Conservation (phyloP, 2,888 invertebrate genomes). For the Apamea monoglypha region DNA sequence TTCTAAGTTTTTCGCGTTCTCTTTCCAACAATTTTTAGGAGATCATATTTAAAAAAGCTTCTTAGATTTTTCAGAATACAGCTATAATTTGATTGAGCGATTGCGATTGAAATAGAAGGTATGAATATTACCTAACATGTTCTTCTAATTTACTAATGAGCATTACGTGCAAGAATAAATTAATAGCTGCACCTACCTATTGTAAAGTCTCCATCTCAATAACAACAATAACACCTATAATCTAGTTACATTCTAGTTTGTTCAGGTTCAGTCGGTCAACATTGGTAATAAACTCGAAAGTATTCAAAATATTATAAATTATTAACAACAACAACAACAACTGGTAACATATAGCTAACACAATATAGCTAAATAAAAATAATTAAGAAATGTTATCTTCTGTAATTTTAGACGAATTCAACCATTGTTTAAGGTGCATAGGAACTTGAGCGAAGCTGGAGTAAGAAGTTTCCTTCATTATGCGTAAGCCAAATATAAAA, state of each 20-base stretch:
- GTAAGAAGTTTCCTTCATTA: slow-evolving; percentile 23
- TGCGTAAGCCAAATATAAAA: slow-evolving; percentile 59
- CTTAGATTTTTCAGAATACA: not conserved
- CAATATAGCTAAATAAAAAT: slow-evolving; percentile 1
- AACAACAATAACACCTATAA: not conserved
- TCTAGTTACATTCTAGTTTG: slow-evolving; percentile 1
- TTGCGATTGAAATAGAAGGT: slow-evolving; percentile 6
- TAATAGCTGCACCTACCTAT: not conserved
- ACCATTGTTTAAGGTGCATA: slow-evolving; percentile 32
- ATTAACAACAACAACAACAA: no score
- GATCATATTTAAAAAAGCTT: not conserved
- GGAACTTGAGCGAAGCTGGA: slow-evolving; percentile 15
- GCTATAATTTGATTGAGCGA: slow-evolving; percentile 1
- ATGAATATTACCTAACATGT: not conserved
- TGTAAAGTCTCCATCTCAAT: slow-evolving; percentile 7
- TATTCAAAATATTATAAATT: not conserved
- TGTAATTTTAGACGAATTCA: slow-evolving; percentile 29
- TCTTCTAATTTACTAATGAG: slow-evolving; percentile 5
- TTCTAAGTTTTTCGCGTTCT: not conserved
- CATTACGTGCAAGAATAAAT: slow-evolving; percentile 1
- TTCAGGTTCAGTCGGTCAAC: not conserved
- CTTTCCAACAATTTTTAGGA: not conserved
- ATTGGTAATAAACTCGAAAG: not conserved
- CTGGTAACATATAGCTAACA: not conserved
- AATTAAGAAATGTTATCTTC: not conserved